Conservation (phyloP, 1,140 invertebrate species). For the Drosophila paulistorum region DNA sequence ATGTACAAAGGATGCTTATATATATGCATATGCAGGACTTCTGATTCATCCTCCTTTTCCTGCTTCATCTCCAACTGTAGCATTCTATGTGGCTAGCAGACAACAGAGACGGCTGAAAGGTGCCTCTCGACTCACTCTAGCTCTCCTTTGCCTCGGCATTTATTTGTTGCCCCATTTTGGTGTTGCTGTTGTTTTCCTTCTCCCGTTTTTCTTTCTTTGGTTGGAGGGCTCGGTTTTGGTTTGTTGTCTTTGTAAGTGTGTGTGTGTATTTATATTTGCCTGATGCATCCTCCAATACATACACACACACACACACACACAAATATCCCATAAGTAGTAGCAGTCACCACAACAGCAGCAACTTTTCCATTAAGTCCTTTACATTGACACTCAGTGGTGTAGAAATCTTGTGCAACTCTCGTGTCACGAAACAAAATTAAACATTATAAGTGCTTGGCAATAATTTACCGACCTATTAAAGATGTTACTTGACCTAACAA, state of each 20-base stretch:
- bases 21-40: constrained; percentile 49
- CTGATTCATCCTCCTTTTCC: constrained; percentile 16
- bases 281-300: constrained; percentile 28
- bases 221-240: constrained; percentile 30
- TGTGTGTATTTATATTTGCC: constrained; percentile 30
- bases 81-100: constrained; percentile 56
- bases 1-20: constrained; percentile 54
- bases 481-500: too few species aligned
- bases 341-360: constrained; percentile 48
- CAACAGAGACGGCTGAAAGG: constrained; percentile 51
- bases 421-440: not conserved
- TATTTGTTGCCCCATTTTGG: constrained; percentile 70
- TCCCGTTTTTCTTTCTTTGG: not conserved
- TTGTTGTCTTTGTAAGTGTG: constrained; percentile 10
- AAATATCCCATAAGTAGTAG: constrained; percentile 22
- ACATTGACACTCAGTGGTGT: constrained; percentile 39
- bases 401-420: not conserved
- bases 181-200: constrained; percentile 48
- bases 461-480: not conserved
- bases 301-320: not conserved
- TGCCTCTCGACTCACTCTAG: constrained; percentile 20
- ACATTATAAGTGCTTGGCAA: not conserved
- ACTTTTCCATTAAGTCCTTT: constrained; percentile 78
- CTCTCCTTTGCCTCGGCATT: constrained; percentile 57
- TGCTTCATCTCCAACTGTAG: constrained; percentile 15